A percentile compares a stretch with the other conserved stretches of the same genome.
phyloP scores from a whole-genome alignment of 2,797 vertebrate species.

The Adelosebastes latens region DNA sequence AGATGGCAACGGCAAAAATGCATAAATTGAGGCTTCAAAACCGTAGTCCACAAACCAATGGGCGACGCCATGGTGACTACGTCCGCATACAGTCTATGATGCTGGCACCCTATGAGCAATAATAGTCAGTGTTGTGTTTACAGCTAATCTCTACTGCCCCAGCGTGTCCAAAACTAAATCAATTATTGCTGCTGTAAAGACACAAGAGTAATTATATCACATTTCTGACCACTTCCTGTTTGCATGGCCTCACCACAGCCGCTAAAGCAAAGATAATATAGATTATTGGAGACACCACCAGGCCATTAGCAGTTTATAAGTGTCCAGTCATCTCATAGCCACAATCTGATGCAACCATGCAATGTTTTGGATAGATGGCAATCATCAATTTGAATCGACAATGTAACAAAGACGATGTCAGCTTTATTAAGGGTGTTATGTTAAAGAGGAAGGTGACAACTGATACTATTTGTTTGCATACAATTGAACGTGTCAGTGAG shows the following conservation, averaged over 20 bases:
- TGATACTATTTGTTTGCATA: neutral
- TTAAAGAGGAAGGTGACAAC: neutral
- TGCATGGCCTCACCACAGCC: slow-evolving; percentile 4
- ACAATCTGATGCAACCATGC: neutral
- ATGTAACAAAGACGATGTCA: neutral
- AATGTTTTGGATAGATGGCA: neutral
- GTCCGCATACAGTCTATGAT: neutral
- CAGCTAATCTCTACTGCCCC: neutral
- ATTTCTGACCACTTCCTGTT: slow-evolving; percentile 17
- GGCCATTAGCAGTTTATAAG: neutral
- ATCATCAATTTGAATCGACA: neutral
- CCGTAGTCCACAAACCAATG: too few relatives aligned
- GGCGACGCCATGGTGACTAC: too few relatives aligned
- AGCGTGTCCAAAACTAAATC: neutral
- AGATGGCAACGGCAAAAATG: too few relatives aligned
- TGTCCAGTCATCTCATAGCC: neutral
- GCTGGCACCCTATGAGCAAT: neutral
- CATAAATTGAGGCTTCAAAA: too few relatives aligned
- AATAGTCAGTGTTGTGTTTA: neutral
- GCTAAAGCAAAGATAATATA: slow-evolving; percentile 13
- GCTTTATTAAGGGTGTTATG: neutral
- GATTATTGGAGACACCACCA: neutral
- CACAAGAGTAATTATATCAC: neutral
- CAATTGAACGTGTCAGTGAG: neutral
- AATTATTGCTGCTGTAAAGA: neutral